Conservation (phyloP, 2,113 vertebrate genomes). For the Hemiscyllium ocellatum region DNA sequence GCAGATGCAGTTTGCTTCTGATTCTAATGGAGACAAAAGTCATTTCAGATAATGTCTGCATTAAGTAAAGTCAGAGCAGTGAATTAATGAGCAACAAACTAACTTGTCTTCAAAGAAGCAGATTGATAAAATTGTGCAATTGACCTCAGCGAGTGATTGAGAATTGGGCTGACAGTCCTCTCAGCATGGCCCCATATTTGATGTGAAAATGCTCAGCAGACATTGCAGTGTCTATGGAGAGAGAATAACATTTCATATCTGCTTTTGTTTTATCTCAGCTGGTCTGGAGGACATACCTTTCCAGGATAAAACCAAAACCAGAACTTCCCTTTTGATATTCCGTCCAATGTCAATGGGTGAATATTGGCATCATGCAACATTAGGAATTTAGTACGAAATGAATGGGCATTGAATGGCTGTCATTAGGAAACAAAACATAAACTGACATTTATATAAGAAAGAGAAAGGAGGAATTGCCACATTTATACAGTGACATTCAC, state of each 20-base stretch:
- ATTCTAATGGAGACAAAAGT: neutral
- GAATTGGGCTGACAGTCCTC: neutral
- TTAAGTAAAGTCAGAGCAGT: neutral
- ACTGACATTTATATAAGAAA: too few relatives aligned
- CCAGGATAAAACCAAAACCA: neutral
- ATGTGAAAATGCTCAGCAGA: neutral
- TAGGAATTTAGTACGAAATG: neutral
- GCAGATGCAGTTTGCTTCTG: neutral
- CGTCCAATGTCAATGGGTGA: neutral
- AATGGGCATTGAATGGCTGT: neutral
- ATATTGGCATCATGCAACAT: too few relatives aligned
- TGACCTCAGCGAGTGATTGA: neutral
- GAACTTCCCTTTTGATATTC: neutral
- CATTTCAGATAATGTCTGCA: neutral
- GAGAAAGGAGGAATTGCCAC: too few relatives aligned
- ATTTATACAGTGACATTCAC: neutral
- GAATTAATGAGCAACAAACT: neutral
- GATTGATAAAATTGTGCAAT: neutral
- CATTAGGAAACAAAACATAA: neutral
- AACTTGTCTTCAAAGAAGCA: neutral
- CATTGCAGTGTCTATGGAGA: too few relatives aligned
- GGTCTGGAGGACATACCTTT: neutral
- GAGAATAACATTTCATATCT: neutral
- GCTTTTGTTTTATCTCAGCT: neutral
- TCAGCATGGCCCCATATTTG: neutral